These are phyloP conservation scores for Hypercompe scribonia DNA, from an alignment of 2,888 invertebrate genomes.

Conservation along the genomic window DNA sequence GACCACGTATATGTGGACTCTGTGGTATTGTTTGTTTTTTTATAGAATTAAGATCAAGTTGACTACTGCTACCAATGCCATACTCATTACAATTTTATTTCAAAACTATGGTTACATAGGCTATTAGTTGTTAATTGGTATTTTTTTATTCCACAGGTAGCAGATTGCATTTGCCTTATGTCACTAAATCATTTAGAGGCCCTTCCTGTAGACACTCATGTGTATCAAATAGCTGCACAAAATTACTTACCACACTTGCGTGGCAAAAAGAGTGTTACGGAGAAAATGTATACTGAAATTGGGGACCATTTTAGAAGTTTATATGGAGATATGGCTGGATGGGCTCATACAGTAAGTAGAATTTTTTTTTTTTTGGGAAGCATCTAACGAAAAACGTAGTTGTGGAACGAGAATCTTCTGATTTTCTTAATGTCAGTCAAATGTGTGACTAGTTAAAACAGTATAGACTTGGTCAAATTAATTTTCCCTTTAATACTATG, in stretches of 20 bases:
- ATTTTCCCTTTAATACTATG: background rate
- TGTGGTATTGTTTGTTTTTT: background rate
- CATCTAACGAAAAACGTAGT: background rate
- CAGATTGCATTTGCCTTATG: slow-evolving; percentile 99
- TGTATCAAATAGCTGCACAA: slow-evolving; percentile 95
- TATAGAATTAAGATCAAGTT: background rate
- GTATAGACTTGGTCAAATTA: background rate
- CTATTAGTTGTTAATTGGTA: background rate
- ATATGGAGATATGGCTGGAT: slow-evolving; percentile 96
- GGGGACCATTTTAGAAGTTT: slow-evolving; percentile 92
- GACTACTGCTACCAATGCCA: background rate
- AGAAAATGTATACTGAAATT: slow-evolving; percentile 94
- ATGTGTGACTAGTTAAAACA: background rate
- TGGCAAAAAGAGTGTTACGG: slow-evolving; percentile 92
- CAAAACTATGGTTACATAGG: too few species aligned
- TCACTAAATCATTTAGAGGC: slow-evolving; percentile 95
- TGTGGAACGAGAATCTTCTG: too few species aligned
- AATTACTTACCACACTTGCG: slow-evolving; percentile 92
- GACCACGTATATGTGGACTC: background rate
- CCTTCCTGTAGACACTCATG: slow-evolving; percentile 98
- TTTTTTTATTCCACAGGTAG: slow-evolving; percentile 88
- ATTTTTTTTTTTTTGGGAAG: background rate
- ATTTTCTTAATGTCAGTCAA: background rate
- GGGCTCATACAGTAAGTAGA: slow-evolving; percentile 95
- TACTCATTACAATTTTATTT: too few species aligned